Evolutionary conservation across 2,797 vertebrate species (phyloP).

Genomic region (Spea hammondii): DNA sequence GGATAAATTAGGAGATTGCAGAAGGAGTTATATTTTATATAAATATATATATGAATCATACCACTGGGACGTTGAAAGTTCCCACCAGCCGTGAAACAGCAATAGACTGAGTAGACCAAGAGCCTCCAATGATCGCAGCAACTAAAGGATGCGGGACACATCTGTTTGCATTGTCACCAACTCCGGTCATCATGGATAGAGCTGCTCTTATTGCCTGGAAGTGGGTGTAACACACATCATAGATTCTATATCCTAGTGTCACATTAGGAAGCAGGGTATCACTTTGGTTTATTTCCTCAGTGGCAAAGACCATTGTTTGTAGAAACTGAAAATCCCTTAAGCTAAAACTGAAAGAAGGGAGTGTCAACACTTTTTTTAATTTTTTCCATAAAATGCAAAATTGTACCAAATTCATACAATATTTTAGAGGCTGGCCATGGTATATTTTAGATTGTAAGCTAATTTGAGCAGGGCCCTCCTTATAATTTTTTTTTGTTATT

Average conservation of each 20-base stretch:
- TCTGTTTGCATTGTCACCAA: conserved; percentile 47
- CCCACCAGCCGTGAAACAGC: conserved; percentile 59
- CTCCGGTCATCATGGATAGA: conserved; percentile 38
- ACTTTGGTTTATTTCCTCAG: conserved; percentile 62
- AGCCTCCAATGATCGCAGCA: conserved; percentile 61
- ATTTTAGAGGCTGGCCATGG: no score
- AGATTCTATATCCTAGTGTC: conserved; percentile 62
- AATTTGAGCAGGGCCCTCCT: no score
- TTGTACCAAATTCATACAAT: no score
- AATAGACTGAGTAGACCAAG: conserved; percentile 62
- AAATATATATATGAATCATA: conserved; percentile 27
- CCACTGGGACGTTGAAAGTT: conserved; percentile 60
- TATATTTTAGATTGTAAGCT: no score
- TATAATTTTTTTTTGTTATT: no score
- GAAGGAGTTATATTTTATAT: no score
- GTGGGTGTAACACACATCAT: conserved; percentile 60
- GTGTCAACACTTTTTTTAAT: no score
- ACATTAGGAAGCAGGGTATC: conserved; percentile 60
- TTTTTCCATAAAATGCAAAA: no score
- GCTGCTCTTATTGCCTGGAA: conserved; percentile 57
- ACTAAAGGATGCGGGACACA: conserved; percentile 51
- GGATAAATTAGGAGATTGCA: no score
- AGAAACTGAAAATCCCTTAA: conserved; percentile 57
- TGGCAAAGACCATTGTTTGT: conserved; percentile 64
- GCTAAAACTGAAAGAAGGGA: conserved; percentile 34